These are phyloP conservation scores for Montipora cactus DNA, from an alignment of 64 coral and sea anemone genomes.

Conservation along the genomic window DNA sequence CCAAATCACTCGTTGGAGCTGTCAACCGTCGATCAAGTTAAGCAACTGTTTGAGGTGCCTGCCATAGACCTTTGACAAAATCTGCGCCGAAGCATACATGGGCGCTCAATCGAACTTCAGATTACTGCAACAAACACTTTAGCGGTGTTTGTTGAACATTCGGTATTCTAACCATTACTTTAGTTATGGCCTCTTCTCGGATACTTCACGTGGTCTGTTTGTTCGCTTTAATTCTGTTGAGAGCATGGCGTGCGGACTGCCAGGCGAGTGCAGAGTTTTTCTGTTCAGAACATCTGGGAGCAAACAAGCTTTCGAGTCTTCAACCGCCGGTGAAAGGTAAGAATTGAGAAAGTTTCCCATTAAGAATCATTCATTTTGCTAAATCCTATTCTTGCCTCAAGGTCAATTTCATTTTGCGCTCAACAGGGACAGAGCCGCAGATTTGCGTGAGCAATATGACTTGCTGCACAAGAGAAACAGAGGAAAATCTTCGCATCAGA, in stretches of 20 bases:
- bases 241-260: slow-evolving; percentile 41
- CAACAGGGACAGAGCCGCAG: slow-evolving; percentile 75
- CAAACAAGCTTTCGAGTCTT: slow-evolving; percentile 9
- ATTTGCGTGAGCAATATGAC: slow-evolving; percentile 65
- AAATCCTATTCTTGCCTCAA: not conserved
- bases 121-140: not conserved
- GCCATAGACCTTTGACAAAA: slow-evolving; percentile 33
- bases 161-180: slow-evolving; percentile 9
- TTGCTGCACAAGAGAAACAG: slow-evolving; percentile 74
- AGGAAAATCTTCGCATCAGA: slow-evolving; percentile 42
- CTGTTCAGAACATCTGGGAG: slow-evolving; percentile 76
- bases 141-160: not conserved
- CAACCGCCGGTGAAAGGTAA: slow-evolving; percentile 57
- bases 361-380: not conserved
- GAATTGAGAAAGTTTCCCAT: not conserved
- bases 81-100: too few species aligned
- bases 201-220: slow-evolving; percentile 32
- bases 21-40: slow-evolving; percentile 28
- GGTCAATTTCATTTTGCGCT: slow-evolving; percentile 1
- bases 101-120: not conserved
- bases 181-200: slow-evolving; percentile 22
- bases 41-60: slow-evolving; percentile 28
- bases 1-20: not conserved
- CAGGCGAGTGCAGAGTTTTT: slow-evolving; percentile 21
- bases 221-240: slow-evolving; percentile 45